phyloP scores from a whole-genome alignment of 2,113 vertebrate genomes.

The Eonycteris spelaea region DNA sequence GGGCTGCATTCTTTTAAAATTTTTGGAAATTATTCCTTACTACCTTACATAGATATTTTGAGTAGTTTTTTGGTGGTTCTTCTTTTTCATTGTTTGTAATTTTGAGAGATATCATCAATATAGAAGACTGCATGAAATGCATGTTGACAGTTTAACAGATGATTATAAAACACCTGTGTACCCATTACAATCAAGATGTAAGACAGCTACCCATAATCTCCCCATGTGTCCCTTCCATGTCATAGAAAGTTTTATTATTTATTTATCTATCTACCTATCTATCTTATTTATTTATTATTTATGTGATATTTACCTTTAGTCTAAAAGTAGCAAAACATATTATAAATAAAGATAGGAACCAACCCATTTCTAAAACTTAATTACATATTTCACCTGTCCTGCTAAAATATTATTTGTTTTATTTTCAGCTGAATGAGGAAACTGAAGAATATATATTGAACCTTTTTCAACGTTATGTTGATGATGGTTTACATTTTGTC shows the following conservation, averaged over 20 bases:
- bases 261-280: neutral
- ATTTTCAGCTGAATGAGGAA: slow-evolving; percentile 80
- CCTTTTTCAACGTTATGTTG: slow-evolving; percentile 86
- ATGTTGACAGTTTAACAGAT: neutral
- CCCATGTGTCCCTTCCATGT: neutral
- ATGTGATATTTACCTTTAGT: neutral
- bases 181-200: neutral
- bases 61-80: neutral
- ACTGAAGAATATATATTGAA: slow-evolving; percentile 82
- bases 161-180: neutral
- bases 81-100: neutral
- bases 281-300: neutral
- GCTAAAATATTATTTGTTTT: slow-evolving; percentile 31
- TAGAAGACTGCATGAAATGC: neutral
- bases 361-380: slow-evolving; percentile 5
- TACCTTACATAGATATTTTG: neutral
- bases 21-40: neutral
- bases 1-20: neutral
- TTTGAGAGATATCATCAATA: neutral
- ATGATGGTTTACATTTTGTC: slow-evolving; percentile 87
- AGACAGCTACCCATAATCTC: neutral
- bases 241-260: neutral
- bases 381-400: neutral
- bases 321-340: neutral
- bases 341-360: neutral